Conservation (phyloP, 2,888 invertebrate genomes). For the Netelia virgata region DNA sequence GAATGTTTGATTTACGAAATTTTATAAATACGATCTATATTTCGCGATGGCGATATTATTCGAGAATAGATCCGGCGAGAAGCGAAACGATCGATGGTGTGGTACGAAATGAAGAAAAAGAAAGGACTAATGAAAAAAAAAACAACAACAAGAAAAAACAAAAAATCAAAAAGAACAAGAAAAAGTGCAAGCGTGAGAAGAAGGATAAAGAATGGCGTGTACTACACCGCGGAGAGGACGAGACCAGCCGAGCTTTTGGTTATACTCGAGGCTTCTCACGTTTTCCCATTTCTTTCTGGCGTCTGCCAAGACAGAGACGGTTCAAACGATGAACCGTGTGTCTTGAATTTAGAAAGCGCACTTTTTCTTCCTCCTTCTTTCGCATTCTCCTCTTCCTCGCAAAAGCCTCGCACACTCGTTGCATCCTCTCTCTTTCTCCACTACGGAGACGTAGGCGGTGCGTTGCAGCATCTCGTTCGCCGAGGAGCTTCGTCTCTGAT, state of each 20-base stretch:
- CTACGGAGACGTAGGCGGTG: background rate
- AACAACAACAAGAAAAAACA: too few species aligned
- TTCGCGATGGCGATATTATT: background rate
- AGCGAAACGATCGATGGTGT: too few species aligned
- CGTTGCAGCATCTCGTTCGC: constrained; percentile 22
- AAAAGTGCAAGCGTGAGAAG: background rate
- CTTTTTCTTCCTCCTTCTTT: background rate
- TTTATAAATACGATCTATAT: background rate
- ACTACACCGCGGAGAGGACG: constrained; percentile 17
- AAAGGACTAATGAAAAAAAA: too few species aligned
- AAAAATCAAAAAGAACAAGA: too few species aligned
- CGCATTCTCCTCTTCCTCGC: constrained; percentile 6
- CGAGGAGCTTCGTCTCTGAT: constrained; percentile 41
- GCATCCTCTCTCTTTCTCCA: background rate
- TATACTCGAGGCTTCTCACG: constrained; percentile 65
- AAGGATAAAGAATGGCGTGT: constrained; percentile 17
- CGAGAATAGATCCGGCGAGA: background rate
- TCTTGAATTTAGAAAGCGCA: constrained; percentile 61
- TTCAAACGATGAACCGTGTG: constrained; percentile 66
- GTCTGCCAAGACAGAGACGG: constrained; percentile 62
- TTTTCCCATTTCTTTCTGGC: constrained; percentile 64
- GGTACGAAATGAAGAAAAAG: too few species aligned
- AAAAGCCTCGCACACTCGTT: constrained; percentile 1
- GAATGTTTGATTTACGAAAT: too few species aligned
- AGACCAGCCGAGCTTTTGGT: constrained; percentile 27